Evolutionary conservation across 2,888 invertebrate species (phyloP), one percentile per base, ranked within the genome.

Genomic region (Leistus spinibarbis): DNA sequence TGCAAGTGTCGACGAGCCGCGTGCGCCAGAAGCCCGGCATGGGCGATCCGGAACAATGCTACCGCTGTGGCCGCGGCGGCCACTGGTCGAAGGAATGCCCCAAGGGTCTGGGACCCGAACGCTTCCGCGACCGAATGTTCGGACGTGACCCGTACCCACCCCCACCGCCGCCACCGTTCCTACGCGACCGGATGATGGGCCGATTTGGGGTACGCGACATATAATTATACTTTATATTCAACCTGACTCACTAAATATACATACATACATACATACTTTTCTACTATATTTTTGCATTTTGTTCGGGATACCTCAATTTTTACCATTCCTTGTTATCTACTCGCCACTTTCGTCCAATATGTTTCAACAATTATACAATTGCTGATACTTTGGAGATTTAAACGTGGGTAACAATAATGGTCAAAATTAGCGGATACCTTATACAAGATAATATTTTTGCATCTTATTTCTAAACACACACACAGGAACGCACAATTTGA

Each of bases 41-140:
- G 97, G 97, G 97, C 84, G 96, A 96, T 87, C 96, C 96, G 85
- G 96, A 96, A 87, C 96, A 95, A 87, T 97, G 97, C 89, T 96
- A 96, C 89, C 92, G 95, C 86, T 95, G 96, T 89, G 97, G 97
- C 80, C 92, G 95, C 85, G 95, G 95, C 84, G 97, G 97, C 80
- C 97, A 97, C 88, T 97, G 97, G 97, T 96, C 96, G 82, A 96
- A 96, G 90, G 96, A 97, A 88, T 97, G 96, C 88, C 96, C 95
- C 82, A 93, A 92, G 85, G 92, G 93, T 81, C 87, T 92, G 87
- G 93, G 92, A 84, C 93, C 93, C 78, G 93, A 93, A 87, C 91
- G 93, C 85, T 94, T 92, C 89, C 92, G 95, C 88, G 95, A 95
- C 88, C 92, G 94, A 84, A 93, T 93, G 90, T 94, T 92, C 87